These are phyloP conservation scores for Porites cylindrica DNA, from an alignment of 92 coral and sea anemone genomes.

Conservation along the genomic window DNA sequence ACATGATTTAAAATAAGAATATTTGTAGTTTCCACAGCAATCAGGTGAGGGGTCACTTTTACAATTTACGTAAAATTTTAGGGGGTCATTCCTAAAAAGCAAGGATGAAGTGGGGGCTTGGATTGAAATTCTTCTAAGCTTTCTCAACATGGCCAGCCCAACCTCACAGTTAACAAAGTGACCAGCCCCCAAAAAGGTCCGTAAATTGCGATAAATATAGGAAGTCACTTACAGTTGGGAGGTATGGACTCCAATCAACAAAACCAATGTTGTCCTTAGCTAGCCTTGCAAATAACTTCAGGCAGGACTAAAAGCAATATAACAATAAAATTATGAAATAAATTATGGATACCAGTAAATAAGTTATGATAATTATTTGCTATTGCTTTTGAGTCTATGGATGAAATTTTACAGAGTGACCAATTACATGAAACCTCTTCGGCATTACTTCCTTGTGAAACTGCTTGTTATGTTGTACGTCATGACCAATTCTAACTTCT, in stretches of 20 bases:
- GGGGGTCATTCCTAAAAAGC: too few species aligned
- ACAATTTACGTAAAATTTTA: too few species aligned
- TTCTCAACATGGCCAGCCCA: too few species aligned
- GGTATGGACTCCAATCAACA: constrained; percentile 88
- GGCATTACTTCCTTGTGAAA: neutral
- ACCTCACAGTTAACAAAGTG: too few species aligned
- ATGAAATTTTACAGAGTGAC: neutral
- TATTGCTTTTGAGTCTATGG: neutral
- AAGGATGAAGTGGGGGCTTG: too few species aligned
- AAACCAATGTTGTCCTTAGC: constrained; percentile 90
- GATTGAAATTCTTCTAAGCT: too few species aligned
- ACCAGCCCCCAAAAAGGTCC: neutral
- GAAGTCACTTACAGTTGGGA: constrained; percentile 77
- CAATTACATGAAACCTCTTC: neutral
- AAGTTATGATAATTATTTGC: neutral
- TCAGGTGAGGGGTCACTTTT: too few species aligned
- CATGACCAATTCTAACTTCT: neutral
- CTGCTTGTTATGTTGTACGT: neutral
- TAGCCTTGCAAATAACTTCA: constrained; percentile 86
- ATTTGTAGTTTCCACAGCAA: too few species aligned
- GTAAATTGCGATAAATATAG: too few species aligned
- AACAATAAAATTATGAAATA: neutral
- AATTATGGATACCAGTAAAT: neutral
- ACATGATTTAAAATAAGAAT: too few species aligned
- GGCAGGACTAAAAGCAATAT: constrained; percentile 70